These are phyloP conservation scores for Rhinopomastus cyanomelas DNA, from an alignment of 2,113 vertebrate species.

Conservation along the genomic window DNA sequence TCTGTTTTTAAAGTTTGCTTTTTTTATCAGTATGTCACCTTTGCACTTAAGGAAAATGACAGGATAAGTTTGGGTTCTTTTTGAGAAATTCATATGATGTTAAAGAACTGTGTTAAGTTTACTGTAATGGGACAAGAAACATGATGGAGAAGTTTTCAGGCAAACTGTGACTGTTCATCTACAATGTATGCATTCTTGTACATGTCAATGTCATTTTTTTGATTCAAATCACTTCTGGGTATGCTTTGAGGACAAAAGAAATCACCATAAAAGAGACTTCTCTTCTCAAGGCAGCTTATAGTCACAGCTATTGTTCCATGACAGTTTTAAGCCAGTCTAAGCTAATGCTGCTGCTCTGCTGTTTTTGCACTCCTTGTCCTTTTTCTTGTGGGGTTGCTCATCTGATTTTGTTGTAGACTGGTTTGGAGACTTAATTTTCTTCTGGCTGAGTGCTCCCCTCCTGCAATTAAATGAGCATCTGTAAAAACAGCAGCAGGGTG, in stretches of 20 bases:
- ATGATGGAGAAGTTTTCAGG: not conserved
- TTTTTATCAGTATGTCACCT: not conserved
- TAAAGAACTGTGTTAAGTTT: not conserved
- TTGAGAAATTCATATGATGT: not conserved
- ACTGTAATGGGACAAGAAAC: not conserved
- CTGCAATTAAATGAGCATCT: not conserved
- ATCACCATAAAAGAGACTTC: not conserved
- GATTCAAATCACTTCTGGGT: not conserved
- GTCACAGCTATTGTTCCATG: not conserved
- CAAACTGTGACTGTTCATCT: not conserved
- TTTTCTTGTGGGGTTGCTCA: not conserved
- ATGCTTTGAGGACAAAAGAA: not conserved
- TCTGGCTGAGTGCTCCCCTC: not conserved
- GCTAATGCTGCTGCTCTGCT: not conserved
- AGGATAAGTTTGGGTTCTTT: not conserved
- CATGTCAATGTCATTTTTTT: fast-evolving
- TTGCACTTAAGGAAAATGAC: not conserved
- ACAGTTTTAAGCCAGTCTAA: not conserved
- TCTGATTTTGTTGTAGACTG: not conserved
- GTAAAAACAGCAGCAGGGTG: not conserved
- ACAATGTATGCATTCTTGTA: not conserved
- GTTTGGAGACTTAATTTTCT: not conserved
- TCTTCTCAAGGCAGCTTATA: not conserved
- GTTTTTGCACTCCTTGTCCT: not conserved
- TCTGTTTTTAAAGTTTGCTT: not conserved